Evolutionary conservation across 2,888 invertebrate genomes (phyloP).

Genomic region (Atrina japonica): DNA sequence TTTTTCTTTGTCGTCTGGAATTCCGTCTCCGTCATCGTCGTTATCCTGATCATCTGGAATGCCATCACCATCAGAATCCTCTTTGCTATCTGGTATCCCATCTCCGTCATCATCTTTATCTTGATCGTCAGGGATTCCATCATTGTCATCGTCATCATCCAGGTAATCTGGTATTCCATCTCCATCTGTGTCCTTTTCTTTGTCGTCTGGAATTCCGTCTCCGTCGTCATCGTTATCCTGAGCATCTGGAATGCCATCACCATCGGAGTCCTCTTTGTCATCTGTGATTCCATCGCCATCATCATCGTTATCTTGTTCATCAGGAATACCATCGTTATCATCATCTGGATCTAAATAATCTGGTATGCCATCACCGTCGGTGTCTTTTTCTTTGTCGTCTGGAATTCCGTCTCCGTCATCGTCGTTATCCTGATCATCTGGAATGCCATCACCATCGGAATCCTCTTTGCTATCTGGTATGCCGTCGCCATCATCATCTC

Average conservation of each 20-base stretch:
- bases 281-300: constrained; percentile 76
- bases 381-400: constrained; percentile 57
- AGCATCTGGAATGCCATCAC: constrained; percentile 71
- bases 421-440: constrained; percentile 64
- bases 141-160: constrained; percentile 66
- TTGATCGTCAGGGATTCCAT: constrained; percentile 60
- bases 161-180: constrained; percentile 70
- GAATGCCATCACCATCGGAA: constrained; percentile 75
- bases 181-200: constrained; percentile 63
- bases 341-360: constrained; percentile 56
- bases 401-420: constrained; percentile 74
- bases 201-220: constrained; percentile 63
- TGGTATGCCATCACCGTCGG: constrained; percentile 72
- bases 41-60: constrained; percentile 72
- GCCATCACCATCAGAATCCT: constrained; percentile 62
- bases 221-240: constrained; percentile 66
- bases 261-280: constrained; percentile 64
- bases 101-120: constrained; percentile 60
- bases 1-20: constrained; percentile 63
- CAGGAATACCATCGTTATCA: constrained; percentile 59
- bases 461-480: constrained; percentile 66
- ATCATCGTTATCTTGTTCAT: constrained; percentile 65
- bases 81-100: constrained; percentile 66
- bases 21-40: constrained; percentile 77
- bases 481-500: constrained; percentile 68